These are phyloP conservation scores for Leptogaster cylindrica DNA, from an alignment of 2,888 invertebrate genomes.

Conservation along the genomic window DNA sequence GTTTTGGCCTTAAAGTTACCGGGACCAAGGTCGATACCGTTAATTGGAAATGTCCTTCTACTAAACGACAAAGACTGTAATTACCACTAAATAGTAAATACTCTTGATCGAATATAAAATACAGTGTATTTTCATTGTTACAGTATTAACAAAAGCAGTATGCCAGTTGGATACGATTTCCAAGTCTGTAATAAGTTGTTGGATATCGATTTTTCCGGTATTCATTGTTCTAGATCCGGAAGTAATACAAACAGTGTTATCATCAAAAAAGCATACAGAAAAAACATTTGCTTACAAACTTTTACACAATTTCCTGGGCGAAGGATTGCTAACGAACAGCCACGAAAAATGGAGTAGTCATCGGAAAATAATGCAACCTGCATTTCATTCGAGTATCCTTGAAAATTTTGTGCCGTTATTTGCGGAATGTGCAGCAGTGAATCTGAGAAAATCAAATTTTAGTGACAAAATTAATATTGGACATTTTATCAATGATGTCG, in stretches of 20 bases:
- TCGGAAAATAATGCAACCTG: constrained; percentile 66
- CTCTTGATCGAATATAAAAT: neutral
- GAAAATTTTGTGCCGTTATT: constrained; percentile 66
- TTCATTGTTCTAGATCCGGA: constrained; percentile 65
- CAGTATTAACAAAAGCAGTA: constrained; percentile 62
- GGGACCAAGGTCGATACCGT: constrained; percentile 64
- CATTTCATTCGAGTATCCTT: constrained; percentile 65
- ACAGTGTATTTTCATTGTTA: constrained; percentile 46
- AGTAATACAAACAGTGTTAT: constrained; percentile 65
- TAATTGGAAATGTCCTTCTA: constrained; percentile 65
- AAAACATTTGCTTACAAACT: constrained; percentile 66
- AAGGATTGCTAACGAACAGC: constrained; percentile 67
- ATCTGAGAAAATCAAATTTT: constrained; percentile 60
- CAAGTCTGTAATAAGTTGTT: constrained; percentile 64
- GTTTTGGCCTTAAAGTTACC: constrained; percentile 62
- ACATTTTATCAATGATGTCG: constrained; percentile 64
- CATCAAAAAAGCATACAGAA: constrained; percentile 64
- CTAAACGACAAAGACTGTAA: constrained; percentile 64
- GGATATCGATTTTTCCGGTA: constrained; percentile 66
- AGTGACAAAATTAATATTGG: constrained; percentile 64
- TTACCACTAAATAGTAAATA: no score
- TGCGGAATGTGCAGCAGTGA: constrained; percentile 61
- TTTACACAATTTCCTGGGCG: constrained; percentile 67
- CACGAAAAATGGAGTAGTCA: constrained; percentile 66
- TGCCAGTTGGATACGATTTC: constrained; percentile 60